These are phyloP conservation scores for Pachypanchax playfairii DNA, from an alignment of 2,113 vertebrate genomes.

Conservation along the genomic window DNA sequence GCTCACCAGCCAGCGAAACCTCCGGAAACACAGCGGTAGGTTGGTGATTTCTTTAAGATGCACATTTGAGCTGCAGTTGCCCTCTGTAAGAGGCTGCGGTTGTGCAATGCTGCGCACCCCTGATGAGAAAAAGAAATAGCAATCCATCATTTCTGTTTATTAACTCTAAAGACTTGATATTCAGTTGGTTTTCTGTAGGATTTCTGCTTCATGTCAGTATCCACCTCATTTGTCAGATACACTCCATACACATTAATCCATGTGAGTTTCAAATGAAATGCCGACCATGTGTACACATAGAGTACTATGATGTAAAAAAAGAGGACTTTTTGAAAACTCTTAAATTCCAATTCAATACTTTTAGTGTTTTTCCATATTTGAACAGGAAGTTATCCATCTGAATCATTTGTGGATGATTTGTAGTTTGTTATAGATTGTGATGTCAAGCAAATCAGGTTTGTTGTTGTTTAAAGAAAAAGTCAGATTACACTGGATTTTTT, in stretches of 20 bases:
- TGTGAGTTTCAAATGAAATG: background rate
- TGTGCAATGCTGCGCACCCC: slow-evolving; percentile 40
- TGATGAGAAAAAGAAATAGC: slow-evolving; percentile 36
- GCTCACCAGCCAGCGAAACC: slow-evolving; percentile 64
- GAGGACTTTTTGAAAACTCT: background rate
- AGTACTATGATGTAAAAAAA: slow-evolving; percentile 7
- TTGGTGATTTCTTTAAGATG: slow-evolving; percentile 53
- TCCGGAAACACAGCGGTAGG: slow-evolving; percentile 67
- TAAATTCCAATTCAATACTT: background rate
- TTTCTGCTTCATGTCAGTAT: slow-evolving; percentile 1
- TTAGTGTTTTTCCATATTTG: background rate
- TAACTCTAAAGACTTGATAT: slow-evolving; percentile 2
- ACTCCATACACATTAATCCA: slow-evolving; percentile 1
- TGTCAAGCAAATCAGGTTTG: no score
- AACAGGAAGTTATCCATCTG: no score
- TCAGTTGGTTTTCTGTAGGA: background rate
- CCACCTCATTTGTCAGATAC: slow-evolving; percentile 9
- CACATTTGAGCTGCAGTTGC: slow-evolving; percentile 53
- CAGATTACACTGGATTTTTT: no score
- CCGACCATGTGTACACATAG: slow-evolving; percentile 1
- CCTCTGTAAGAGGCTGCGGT: slow-evolving; percentile 51
- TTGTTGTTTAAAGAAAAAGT: no score
- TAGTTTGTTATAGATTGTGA: no score
- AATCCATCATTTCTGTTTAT: slow-evolving; percentile 36
- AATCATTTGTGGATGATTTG: no score